Percentiles rank a stretch among this genome's conserved stretches.
Conservation (phyloP, 2,888 invertebrate species). For the Patella pellucida region DNA sequence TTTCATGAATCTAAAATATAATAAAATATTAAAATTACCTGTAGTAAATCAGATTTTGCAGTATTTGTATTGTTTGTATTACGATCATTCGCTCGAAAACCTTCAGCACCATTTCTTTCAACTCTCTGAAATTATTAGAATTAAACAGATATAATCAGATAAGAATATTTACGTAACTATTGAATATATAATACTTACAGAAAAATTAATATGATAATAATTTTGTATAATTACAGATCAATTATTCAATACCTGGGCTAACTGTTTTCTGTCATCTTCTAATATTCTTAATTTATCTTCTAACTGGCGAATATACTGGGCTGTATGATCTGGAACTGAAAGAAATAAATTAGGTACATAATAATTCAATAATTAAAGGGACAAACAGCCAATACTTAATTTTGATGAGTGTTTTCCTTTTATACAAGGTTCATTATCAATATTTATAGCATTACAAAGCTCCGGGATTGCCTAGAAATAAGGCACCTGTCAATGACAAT, state of each 20-base stretch:
- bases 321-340: conserved; percentile 80
- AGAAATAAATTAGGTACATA: conserved; percentile 11
- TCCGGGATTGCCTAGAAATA: too few species aligned
- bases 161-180: background rate
- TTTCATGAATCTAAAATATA: too few species aligned
- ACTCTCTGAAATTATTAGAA: conserved; percentile 36
- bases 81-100: conserved; percentile 32
- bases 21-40: background rate
- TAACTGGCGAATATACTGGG: conserved; percentile 90
- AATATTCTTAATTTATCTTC: conserved; percentile 83
- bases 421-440: background rate
- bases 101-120: conserved; percentile 43
- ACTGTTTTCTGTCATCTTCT: conserved; percentile 73
- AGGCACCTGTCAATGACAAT: too few species aligned
- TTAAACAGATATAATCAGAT: background rate
- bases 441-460: background rate
- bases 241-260: conserved; percentile 43
- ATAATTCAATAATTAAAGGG: background rate
- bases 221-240: too few species aligned
- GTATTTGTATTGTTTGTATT: background rate
- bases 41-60: background rate
- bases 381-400: background rate
- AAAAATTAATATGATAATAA: background rate
- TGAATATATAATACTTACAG: background rate
- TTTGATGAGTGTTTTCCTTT: too few species aligned